Evolutionary conservation across 2,888 invertebrate genomes (phyloP).

Genomic region (Phengaris alcon): DNA sequence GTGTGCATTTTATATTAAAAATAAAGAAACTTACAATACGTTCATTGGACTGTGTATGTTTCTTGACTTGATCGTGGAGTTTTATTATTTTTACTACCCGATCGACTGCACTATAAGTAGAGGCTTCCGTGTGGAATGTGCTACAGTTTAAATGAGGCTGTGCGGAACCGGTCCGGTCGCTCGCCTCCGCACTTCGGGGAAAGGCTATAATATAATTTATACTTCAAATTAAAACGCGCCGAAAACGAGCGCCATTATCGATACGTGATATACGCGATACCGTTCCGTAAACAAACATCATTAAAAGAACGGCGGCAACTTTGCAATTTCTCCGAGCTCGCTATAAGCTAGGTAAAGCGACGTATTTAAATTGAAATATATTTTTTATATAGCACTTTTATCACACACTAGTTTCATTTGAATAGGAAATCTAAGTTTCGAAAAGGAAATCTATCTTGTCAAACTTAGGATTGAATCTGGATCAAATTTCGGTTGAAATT

Average conservation of each 20-base stretch:
- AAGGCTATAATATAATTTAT: conserved; percentile 70
- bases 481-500: neutral
- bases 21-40: too few species aligned
- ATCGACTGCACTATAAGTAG: conserved; percentile 54
- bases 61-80: too few species aligned
- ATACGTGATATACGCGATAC: conserved; percentile 26
- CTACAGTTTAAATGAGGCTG: conserved; percentile 80
- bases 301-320: neutral
- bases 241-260: conserved; percentile 41
- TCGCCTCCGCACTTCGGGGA: conserved; percentile 73
- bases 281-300: conserved; percentile 16
- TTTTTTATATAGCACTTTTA: too few species aligned
- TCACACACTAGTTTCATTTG: neutral
- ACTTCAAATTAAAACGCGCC: conserved; percentile 68
- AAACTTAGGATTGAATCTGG: neutral
- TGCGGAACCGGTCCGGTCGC: conserved; percentile 67
- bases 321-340: neutral
- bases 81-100: neutral
- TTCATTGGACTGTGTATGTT: too few species aligned
- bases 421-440: neutral
- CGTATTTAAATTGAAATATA: neutral
- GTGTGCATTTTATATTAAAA: too few species aligned
- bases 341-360: neutral
- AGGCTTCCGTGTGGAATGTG: conserved; percentile 66
- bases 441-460: neutral